phyloP scores from a whole-genome alignment of 2,113 vertebrate genomes.

The Micronycteris hirsuta region DNA sequence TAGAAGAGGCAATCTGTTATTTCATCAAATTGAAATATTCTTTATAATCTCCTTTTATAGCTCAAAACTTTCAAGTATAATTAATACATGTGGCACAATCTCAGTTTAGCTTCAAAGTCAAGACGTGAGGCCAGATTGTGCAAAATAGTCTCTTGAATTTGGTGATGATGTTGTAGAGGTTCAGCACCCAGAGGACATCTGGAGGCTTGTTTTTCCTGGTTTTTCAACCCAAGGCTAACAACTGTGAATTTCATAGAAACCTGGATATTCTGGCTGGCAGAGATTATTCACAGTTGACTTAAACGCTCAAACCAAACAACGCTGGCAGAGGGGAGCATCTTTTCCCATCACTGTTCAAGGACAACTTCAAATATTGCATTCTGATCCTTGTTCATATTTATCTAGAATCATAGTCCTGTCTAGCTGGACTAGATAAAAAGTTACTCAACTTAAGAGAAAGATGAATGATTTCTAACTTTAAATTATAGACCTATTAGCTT shows the following conservation, averaged over 20 bases:
- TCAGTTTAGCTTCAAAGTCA: not conserved
- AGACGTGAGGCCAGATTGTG: not conserved
- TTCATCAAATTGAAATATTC: not conserved
- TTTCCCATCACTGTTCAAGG: not conserved
- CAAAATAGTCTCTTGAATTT: not conserved
- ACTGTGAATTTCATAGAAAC: slow-evolving; percentile 7
- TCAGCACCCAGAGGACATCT: not conserved
- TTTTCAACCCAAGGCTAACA: not conserved
- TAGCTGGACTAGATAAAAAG: not conserved
- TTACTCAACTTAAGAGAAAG: not conserved
- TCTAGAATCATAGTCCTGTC: not conserved
- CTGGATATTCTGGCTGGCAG: not conserved
- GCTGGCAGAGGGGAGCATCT: not conserved
- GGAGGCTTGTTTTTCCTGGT: not conserved
- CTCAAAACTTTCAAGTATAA: not conserved
- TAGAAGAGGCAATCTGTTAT: not conserved
- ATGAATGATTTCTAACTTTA: not conserved
- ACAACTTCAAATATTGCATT: not conserved
- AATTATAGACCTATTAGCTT: not conserved
- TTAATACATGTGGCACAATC: not conserved
- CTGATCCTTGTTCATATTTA: not conserved
- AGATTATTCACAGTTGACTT: not conserved
- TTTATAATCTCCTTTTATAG: slow-evolving; percentile 8
- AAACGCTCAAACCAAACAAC: not conserved
- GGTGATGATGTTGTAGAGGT: not conserved